Evolutionary conservation across 2,888 invertebrate genomes (phyloP), one percentile per base, ranked within the genome.

Genomic region (Odontomyia ornata): DNA sequence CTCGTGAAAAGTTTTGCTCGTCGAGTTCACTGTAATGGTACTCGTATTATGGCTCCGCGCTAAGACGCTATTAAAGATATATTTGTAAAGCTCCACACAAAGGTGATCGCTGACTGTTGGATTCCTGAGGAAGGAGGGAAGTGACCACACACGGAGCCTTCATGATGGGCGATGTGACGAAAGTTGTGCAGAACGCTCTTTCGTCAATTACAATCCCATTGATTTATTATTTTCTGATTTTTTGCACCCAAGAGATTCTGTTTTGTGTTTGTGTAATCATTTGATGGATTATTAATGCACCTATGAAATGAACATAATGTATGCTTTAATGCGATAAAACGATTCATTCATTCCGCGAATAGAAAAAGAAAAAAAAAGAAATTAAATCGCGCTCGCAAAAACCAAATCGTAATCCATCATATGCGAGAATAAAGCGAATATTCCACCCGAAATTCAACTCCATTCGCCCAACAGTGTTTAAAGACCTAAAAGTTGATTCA

Each of bases 221-320:
- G 60, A n/a, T n/a, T n/a, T n/a, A n/a, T n/a, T n/a, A n/a, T n/a
- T n/a, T n/a, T n/a, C n/a, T n/a, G n/a, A n/a, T 30, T 64, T 64
- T 67, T 18, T 67, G 65, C 43, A 43, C 23, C 30, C 36, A 36
- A 69, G 69, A 47, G n/a, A n/a, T 47, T 43, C 25, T 69, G 43
- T 28, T 30, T 25, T 47, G 25, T 69, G 47, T 69, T 69, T n/a
- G 36, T 25, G 28, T 73, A 43, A 73, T 36, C 28, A 43, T 36
- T 43, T 73, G 60, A 73, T 73, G 69, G 30, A 43, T 69, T 69
- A 43, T 69, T 69, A 69, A 69, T 47, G 69, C 69, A 47, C 69
- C 47, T 47, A 69, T 13, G 47, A 69, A 46, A 43, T 11, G 21
- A 43, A 25, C 43, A 30, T 36, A 36, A 36, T 36, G 36, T 3